Evolutionary conservation across 2,113 vertebrate species (phyloP), one percentile per base, ranked within the genome.

Genomic region (Albula goreensis): DNA sequence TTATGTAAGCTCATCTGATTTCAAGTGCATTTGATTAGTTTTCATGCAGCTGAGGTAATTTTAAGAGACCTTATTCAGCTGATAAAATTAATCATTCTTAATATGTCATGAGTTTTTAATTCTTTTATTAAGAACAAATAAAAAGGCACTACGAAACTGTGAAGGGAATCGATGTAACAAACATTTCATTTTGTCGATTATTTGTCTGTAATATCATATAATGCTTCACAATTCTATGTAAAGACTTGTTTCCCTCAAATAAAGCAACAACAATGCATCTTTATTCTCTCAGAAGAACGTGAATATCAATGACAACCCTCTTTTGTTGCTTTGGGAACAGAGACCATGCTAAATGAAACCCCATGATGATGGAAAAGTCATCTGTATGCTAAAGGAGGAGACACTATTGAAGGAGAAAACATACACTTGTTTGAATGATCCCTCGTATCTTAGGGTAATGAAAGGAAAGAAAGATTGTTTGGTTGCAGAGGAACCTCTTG

Each of bases 211-310:
- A 60, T 60, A 3, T 60, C 11, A 60, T 60, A 13, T 15, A 66
- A 66, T 41, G 31, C 31, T 41, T 41, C 31, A 66, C 22, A 19
- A 66, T 22, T 66, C 3, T 66, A 19, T 66, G 22, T 66, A 19
- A 15, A 66, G 60, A 66, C 19, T 78, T 77, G 50, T 85, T 85
- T 79, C 49, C 4, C 49, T 53, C 77, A 78, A 53, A 52, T 22
- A 79, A 25, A 66, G 77, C 77, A 78, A 74, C 77, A 80, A 85
- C 84, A 85, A 85, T 85, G 70, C 19, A 57, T 85, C 25, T 80
- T 79, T 79, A 60, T 80, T 41, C n/a, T 48, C 52, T 78, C 51
- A 52, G 52, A 50, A 5, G 52, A 53, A 78, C 5, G 51, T 85
- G 25, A 85, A 80, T 79, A 50, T 53, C 52, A 79, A 79, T 85